Percentiles rank a stretch among this genome's conserved stretches.
Evolutionary conservation across 2,113 vertebrate species (phyloP).

Genomic region (Hemiprocne comata): DNA sequence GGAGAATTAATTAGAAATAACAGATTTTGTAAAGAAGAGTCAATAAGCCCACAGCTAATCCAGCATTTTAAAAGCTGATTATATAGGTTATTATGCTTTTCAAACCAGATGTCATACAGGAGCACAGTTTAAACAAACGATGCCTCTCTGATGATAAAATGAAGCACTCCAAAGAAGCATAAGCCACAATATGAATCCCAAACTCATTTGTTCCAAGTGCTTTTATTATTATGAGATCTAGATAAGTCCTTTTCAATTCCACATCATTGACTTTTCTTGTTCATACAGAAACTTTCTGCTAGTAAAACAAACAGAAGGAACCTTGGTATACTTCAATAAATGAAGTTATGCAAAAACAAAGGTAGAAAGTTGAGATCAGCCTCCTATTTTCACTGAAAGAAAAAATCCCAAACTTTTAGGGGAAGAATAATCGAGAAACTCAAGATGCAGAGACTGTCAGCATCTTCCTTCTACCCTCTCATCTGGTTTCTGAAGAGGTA

Average conservation of each 20-base stretch:
- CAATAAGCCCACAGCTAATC: constrained; percentile 59
- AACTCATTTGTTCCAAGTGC: background rate
- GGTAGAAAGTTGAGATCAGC: background rate
- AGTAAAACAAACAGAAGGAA: constrained; percentile 14
- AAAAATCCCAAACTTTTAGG: background rate
- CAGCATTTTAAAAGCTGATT: constrained; percentile 68
- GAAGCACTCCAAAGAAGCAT: background rate
- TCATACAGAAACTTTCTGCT: background rate
- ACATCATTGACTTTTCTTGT: background rate
- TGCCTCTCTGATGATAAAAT: constrained; percentile 7
- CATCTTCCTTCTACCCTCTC: background rate
- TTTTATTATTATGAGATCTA: constrained; percentile 23
- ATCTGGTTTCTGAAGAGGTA: background rate
- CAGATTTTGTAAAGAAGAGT: constrained; percentile 57
- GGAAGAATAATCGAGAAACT: background rate
- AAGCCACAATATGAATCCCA: constrained; percentile 25
- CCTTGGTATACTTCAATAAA: background rate
- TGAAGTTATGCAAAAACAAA: background rate
- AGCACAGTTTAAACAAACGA: constrained; percentile 43
- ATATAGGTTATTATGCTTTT: constrained; percentile 59
- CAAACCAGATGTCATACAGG: constrained; percentile 61
- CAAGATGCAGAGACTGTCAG: background rate
- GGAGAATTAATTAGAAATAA: constrained; percentile 62
- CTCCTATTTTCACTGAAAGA: background rate
- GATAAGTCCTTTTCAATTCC: constrained; percentile 21